A percentile compares a stretch with the other conserved stretches of the same genome.
phyloP scores from a whole-genome alignment of 2,113 vertebrate genomes.

The Lophura nycthemera region DNA sequence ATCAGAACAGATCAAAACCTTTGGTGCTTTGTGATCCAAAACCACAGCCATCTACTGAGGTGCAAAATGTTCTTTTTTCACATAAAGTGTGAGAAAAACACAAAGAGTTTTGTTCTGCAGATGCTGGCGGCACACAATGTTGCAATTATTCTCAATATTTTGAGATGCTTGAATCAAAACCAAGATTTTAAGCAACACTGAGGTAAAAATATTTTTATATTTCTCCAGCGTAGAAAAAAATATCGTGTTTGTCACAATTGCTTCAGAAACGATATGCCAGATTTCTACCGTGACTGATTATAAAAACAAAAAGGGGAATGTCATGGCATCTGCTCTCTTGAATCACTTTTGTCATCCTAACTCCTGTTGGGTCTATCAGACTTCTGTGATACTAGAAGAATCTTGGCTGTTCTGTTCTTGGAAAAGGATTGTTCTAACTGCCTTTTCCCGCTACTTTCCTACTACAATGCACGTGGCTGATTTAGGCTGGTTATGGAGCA shows the following conservation, averaged over 20 bases:
- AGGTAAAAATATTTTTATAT: conserved; percentile 21
- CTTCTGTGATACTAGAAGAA: neutral
- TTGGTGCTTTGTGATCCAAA: conserved; percentile 36
- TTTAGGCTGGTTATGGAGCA: neutral
- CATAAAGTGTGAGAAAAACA: conserved; percentile 42
- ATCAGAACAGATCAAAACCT: conserved; percentile 35
- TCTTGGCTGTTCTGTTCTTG: neutral
- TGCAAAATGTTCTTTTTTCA: conserved; percentile 69
- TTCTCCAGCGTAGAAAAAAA: neutral
- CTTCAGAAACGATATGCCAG: neutral
- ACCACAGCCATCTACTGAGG: conserved; percentile 58
- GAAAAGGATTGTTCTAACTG: neutral
- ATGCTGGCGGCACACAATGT: conserved; percentile 57
- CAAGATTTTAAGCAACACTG: conserved; percentile 19
- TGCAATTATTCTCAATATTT: conserved; percentile 46
- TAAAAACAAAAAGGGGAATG: neutral
- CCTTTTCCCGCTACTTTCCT: neutral
- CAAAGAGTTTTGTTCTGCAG: conserved; percentile 20
- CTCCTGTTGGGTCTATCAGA: neutral
- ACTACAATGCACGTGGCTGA: neutral
- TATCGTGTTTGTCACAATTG: neutral
- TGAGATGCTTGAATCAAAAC: conserved; percentile 45
- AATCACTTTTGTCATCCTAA: neutral
- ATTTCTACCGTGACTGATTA: neutral
- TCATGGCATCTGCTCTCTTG: neutral